Conservation (phyloP, 2,888 invertebrate species). For the Caradrina clavipalpis region DNA sequence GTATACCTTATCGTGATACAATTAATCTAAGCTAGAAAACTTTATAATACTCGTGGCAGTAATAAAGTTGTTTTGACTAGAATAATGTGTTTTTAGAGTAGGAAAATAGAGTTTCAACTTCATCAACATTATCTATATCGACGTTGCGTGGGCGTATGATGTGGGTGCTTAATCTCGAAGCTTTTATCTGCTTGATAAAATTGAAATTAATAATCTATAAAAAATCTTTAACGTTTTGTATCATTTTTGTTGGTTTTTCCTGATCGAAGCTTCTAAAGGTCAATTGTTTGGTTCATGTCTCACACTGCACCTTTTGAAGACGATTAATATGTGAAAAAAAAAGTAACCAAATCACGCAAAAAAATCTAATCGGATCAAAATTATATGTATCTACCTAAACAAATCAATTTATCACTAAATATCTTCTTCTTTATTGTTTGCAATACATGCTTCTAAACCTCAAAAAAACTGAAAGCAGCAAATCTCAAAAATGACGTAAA, state of each 20-base stretch:
- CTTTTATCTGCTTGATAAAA: conserved; percentile 10
- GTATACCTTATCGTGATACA: not conserved
- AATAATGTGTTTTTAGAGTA: conserved; percentile 6
- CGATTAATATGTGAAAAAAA: conserved; percentile 7
- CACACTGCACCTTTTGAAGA: conserved; percentile 23
- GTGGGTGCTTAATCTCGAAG: conserved; percentile 12
- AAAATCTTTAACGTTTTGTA: not conserved
- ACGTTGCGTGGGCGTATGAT: not conserved
- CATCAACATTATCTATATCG: conserved; percentile 6
- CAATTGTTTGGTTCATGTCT: conserved; percentile 19
- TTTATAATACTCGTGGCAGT: conserved; percentile 7
- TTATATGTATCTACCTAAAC: too few relatives aligned
- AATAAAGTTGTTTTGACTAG: not conserved
- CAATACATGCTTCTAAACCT: not conserved
- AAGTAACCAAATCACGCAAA: not conserved
- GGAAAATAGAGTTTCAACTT: conserved; percentile 13
- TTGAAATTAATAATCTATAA: conserved; percentile 13
- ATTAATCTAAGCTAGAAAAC: conserved; percentile 20
- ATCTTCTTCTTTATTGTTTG: conserved; percentile 27
- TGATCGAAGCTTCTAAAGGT: too few relatives aligned
- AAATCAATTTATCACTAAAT: not conserved
- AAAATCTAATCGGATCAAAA: conserved; percentile 28
- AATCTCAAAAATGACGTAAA: not conserved
- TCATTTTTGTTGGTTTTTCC: not conserved
- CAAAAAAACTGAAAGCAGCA: not conserved